A percentile compares a stretch with the other conserved stretches of the same genome.
phyloP scores from a whole-genome alignment of 2,797 vertebrate species.

The Podarcis siculus region DNA sequence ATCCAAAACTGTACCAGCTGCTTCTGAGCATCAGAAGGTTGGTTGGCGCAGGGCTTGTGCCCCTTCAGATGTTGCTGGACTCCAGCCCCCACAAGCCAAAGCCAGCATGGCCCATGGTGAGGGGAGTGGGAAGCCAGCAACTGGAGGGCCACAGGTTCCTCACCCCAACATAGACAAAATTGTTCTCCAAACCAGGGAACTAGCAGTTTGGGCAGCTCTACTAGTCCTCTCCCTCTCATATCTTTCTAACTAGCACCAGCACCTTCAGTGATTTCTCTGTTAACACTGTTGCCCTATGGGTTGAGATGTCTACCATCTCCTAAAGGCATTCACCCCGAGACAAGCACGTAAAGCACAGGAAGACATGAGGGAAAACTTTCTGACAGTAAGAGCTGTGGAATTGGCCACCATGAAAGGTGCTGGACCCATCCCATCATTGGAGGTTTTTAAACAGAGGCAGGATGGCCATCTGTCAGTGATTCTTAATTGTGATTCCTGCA shows the following conservation, averaged over 20 bases:
- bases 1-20: not conserved
- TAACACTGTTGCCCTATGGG: not conserved
- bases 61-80: too few species aligned
- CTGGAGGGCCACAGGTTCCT: too few species aligned
- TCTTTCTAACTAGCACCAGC: not conserved
- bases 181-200: not conserved
- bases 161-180: not conserved
- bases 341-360: not conserved
- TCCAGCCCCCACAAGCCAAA: too few species aligned
- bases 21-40: not conserved
- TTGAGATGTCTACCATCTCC: not conserved
- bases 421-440: too few species aligned
- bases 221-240: not conserved
- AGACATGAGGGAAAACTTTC: not conserved
- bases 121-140: too few species aligned
- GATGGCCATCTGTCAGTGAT: too few species aligned
- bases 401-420: too few species aligned
- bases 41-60: too few species aligned
- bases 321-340: not conserved
- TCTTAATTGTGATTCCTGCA: too few species aligned
- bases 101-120: too few species aligned
- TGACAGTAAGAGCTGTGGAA: too few species aligned
- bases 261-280: not conserved
- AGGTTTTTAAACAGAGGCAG: too few species aligned
- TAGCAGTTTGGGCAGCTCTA: not conserved